Evolutionary conservation across 2,888 invertebrate genomes (phyloP), one percentile per base, ranked within the genome.

Genomic region (Dexiosoma caninum): DNA sequence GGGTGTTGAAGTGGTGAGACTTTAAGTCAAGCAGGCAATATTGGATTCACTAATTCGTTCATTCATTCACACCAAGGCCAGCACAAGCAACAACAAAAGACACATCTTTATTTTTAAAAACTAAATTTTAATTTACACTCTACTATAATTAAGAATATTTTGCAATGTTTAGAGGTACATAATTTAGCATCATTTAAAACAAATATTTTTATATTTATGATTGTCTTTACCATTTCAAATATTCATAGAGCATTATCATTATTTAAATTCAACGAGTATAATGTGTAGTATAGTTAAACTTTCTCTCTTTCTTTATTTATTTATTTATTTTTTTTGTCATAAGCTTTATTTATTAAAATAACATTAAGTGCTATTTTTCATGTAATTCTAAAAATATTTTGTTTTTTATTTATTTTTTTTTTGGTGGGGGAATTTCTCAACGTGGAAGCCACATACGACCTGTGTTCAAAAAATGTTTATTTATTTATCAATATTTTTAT

Each of bases 1-100:
- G 74, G 89, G 88, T 32, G 88, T 89, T 35, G 88, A 89, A 79
- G 89, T 90, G 62, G 89, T 89, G 32, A 83, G 88, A 81, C 87
- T 89, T 70, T 89, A 85, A 87, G 69, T 55, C 2, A 49, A 57
- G 62, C 21, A 53, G 19, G 19, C 35, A 66, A 60, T n/a, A 53
- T 55, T 8, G 2, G 14, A n/a, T n/a, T n/a, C n/a, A n/a, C n/a
- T n/a, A n/a, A n/a, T n/a, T n/a, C n/a, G n/a, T n/a, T n/a, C n/a
- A 57, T 37, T 49, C n/a, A 21, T 16, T 27, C 27, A 46, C 30
- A n/a, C n/a, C n/a, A 57, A 75, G 49, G 16, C 42, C 12, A 53
- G 37, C 19, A 55, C 49, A 27, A 49, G 57, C 42, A 44, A 59
- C 55, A 46, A 55, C n/a, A n/a, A n/a, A n/a, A n/a, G n/a, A n/a